Conservation (phyloP, 2,888 invertebrate species). For the Trissolcus japonicus region DNA sequence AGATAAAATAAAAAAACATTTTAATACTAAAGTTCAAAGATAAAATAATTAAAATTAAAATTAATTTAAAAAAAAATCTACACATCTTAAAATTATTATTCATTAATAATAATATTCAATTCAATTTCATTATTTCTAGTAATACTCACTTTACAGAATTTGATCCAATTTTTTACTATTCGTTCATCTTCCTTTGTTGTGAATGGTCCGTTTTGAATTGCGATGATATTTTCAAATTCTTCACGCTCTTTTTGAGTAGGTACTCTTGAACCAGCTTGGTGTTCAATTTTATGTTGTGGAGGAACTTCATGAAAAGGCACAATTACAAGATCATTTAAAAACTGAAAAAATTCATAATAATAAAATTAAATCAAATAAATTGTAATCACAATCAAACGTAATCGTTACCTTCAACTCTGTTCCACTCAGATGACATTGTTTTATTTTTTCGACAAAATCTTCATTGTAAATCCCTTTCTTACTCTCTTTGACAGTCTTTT, state of each 20-base stretch:
- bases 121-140: too few species aligned
- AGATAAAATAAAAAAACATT: conserved; percentile 26
- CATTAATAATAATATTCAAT: too few species aligned
- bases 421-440: conserved; percentile 14
- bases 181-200: conserved; percentile 62
- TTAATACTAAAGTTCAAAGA: not conserved
- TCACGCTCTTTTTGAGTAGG: conserved; percentile 54
- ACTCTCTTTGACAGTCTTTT: too few species aligned
- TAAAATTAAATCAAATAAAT: not conserved
- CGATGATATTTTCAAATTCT: conserved; percentile 59
- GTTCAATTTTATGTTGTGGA: conserved; percentile 66
- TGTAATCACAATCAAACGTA: not conserved
- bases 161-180: conserved; percentile 67
- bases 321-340: conserved; percentile 59
- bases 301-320: conserved; percentile 62
- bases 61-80: too few species aligned
- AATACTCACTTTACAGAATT: conserved; percentile 67
- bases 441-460: conserved; percentile 22
- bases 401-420: conserved; percentile 24
- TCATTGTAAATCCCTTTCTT: conserved; percentile 1
- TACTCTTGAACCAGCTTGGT: conserved; percentile 58
- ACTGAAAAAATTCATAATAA: conserved; percentile 58
- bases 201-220: conserved; percentile 62
- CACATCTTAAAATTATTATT: too few species aligned
- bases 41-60: not conserved